Conservation (phyloP, 2,797 vertebrate species). For the Spea hammondii region DNA sequence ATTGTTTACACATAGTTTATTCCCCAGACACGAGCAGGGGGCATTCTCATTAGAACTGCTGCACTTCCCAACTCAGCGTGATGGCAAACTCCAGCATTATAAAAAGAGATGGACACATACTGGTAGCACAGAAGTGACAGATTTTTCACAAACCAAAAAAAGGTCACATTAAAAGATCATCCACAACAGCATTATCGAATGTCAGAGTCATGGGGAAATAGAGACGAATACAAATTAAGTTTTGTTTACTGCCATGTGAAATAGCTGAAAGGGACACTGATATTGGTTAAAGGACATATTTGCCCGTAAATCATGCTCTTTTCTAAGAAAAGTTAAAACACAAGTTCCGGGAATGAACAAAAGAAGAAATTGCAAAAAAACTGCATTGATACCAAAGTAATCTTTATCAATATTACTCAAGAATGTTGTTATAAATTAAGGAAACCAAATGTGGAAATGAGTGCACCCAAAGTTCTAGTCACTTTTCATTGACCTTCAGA, state of each 20-base stretch:
- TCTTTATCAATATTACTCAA: no score
- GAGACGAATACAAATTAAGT: not conserved
- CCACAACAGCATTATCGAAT: constrained; percentile 7
- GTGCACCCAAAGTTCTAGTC: no score
- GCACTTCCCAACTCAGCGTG: constrained; percentile 35
- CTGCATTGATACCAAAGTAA: no score
- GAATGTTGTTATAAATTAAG: no score
- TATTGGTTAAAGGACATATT: not conserved
- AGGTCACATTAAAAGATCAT: constrained; percentile 38
- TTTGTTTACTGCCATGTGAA: not conserved
- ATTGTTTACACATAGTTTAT: constrained; percentile 5
- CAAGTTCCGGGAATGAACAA: not conserved
- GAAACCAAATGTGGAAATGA: no score
- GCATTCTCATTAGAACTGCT: constrained; percentile 43
- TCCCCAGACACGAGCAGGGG: constrained; percentile 31
- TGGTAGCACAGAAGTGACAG: constrained; percentile 1
- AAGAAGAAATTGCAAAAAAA: no score
- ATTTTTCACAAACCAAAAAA: constrained; percentile 22
- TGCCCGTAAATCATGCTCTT: not conserved
- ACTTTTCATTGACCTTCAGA: no score
- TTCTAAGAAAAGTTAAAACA: not conserved
- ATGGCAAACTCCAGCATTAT: constrained; percentile 7
- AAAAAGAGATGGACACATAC: constrained; percentile 28
- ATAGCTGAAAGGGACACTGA: not conserved
- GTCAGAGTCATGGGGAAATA: not conserved